phyloP scores from a whole-genome alignment of 2,888 invertebrate species.

The Eumerus sabulonum region DNA sequence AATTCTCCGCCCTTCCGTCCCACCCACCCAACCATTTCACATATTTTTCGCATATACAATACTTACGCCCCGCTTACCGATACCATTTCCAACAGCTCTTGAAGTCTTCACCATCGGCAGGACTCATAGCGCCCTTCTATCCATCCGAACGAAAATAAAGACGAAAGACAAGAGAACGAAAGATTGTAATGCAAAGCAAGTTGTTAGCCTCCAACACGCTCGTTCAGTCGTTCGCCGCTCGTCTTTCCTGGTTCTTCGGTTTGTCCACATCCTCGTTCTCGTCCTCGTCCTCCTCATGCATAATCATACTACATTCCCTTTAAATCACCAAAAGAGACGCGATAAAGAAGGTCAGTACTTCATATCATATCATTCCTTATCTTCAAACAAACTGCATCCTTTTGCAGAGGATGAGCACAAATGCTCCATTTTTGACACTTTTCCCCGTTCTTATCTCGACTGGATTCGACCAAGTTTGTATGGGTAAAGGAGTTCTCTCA shows the following conservation, averaged over 20 bases:
- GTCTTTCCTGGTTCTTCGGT: no score
- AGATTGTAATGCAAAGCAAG: conserved; percentile 63
- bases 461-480: no score
- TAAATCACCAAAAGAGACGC: conserved; percentile 68
- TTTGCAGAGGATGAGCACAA: conserved; percentile 60
- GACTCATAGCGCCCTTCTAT: conserved; percentile 28
- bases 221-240: no score
- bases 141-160: conserved; percentile 10
- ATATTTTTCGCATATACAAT: no score
- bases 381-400: conserved; percentile 67
- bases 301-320: conserved; percentile 65
- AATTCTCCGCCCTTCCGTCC: conserved; percentile 15
- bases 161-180: conserved; percentile 15
- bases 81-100: background rate
- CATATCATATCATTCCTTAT: conserved; percentile 68
- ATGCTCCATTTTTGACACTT: conserved; percentile 67
- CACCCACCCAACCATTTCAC: no score
- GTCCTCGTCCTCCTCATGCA: conserved; percentile 41
- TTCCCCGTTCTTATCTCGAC: conserved; percentile 39
- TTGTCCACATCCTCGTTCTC: background rate
- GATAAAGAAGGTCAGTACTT: conserved; percentile 68
- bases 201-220: conserved; percentile 35
- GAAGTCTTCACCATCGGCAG: conserved; percentile 22
- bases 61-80: no score
- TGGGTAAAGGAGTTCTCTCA: no score